Conservation (phyloP, 2,888 invertebrate species). For the Orthosia cruda region DNA sequence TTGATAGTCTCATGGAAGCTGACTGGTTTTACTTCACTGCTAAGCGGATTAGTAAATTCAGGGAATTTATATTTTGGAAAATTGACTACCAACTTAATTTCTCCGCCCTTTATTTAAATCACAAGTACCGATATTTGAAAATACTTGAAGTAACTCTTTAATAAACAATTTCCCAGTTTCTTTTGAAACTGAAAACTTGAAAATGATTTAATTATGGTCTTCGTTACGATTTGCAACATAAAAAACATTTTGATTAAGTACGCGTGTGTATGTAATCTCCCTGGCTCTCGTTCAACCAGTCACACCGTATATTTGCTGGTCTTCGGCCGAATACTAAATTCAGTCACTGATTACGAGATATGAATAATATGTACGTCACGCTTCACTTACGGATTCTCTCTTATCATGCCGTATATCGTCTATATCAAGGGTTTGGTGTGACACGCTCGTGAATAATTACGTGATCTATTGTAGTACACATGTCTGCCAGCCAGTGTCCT, state of each 20-base stretch:
- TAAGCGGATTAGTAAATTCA: background rate
- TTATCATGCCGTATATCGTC: slow-evolving; percentile 20
- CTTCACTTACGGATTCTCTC: slow-evolving; percentile 32
- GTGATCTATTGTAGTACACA: slow-evolving; percentile 22
- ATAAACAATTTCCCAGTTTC: too few species aligned
- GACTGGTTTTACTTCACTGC: too few species aligned
- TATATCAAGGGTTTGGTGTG: slow-evolving; percentile 37
- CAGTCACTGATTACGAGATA: slow-evolving; percentile 26
- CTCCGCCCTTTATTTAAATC: too few species aligned
- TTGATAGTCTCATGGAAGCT: slow-evolving; percentile 2
- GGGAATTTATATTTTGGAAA: background rate
- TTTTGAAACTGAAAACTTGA: background rate
- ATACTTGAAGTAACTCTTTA: too few species aligned
- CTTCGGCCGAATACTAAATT: slow-evolving; percentile 20
- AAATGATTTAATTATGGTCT: background rate
- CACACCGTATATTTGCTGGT: background rate
- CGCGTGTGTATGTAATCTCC: background rate
- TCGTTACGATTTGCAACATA: background rate
- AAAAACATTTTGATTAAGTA: background rate
- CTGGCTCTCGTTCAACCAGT: background rate
- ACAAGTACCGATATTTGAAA: too few species aligned
- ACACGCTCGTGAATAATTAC: slow-evolving; percentile 52
- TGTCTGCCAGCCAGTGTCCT: slow-evolving; percentile 15
- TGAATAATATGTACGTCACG: slow-evolving; percentile 30
- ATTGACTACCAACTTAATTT: background rate